Percentiles rank a stretch among this genome's conserved stretches.
Evolutionary conservation across 1,140 invertebrate genomes (phyloP).

Genomic region (Magallana gigas): DNA sequence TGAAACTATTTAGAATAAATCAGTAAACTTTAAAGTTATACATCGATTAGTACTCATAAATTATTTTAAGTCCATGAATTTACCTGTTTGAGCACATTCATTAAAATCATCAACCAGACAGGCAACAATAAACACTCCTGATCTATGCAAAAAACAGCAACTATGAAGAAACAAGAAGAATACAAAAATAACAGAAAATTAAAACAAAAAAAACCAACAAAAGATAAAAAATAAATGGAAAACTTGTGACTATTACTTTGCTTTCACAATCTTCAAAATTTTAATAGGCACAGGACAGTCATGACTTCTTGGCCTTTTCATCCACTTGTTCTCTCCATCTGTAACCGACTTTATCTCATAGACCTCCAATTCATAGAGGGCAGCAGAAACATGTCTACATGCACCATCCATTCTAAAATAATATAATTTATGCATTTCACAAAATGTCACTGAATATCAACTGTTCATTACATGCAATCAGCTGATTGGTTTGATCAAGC

Average conservation of each 20-base stretch:
- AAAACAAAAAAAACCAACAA: background rate
- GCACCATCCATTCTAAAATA: slow-evolving; percentile 25
- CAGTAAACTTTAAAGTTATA: too few relatives aligned
- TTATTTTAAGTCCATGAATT: too few relatives aligned
- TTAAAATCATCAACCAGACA: background rate
- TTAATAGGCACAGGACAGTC: slow-evolving; percentile 14
- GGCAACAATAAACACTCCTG: slow-evolving; percentile 9
- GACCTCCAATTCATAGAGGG: background rate
- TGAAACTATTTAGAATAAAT: background rate
- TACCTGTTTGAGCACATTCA: too few relatives aligned
- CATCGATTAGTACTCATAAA: too few relatives aligned
- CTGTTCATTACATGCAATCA: slow-evolving; percentile 12
- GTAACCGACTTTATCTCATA: slow-evolving; percentile 21
- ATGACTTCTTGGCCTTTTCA: slow-evolving; percentile 13
- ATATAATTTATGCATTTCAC: background rate
- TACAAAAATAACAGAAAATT: background rate
- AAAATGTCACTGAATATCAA: background rate
- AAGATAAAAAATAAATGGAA: background rate
- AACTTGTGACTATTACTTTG: background rate
- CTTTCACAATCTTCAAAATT: background rate
- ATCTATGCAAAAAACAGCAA: slow-evolving; percentile 9
- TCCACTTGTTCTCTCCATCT: slow-evolving; percentile 26
- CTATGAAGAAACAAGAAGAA: background rate
- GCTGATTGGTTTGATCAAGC: background rate
- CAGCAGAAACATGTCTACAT: slow-evolving; percentile 26